Evolutionary conservation across 2,113 vertebrate genomes (phyloP), one percentile per base, ranked within the genome.

Genomic region (Ramphastos sulfuratus): DNA sequence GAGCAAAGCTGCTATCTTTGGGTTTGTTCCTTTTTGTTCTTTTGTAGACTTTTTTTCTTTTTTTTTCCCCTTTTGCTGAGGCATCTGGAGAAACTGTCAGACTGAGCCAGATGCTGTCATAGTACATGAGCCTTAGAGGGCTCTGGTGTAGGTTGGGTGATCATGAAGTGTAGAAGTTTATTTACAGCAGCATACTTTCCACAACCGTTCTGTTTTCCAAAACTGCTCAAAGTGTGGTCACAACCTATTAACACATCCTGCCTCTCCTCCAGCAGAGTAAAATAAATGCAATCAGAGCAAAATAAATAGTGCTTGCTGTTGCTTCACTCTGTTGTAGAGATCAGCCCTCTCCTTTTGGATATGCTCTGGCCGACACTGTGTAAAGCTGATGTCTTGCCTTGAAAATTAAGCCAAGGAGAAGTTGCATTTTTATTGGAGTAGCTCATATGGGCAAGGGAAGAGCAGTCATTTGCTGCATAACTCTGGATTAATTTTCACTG

Each of bases 161-260:
- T 89, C 50, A 8, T 9, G 37, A 75, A 84, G 71, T 17, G 7
- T 54, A 48, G 58, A n/a, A 44, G n/a, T 82, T 96, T 92, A 60
- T 95, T 96, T 96, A 90, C 61, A 85, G 81, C 84, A 81, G 14
- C 24, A 35, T 23, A 9, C 74, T 86, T 90, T 91, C n/a, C 6
- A 5, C 54, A 82, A 37, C 25, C 74, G 55, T 37, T 56, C 25
- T 82, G 28, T 82, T 79, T 80, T 91, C 80, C 80, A 87, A 87
- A 76, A 91, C 33, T 63, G 37, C 4, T 18, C 23, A 24, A 76
- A 70, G 71, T 39, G 46, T 76, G 31, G 80, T 88, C 6, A 5
- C 76, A 81, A 87, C 85, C 81, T 90, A 5, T 93, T 90, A 92
- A 46, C 11, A 35, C 23, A 55, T 63, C 33, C 70, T 81, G 42